phyloP scores from a whole-genome alignment of 1,140 invertebrate species.

The Ceratina calcarata region DNA sequence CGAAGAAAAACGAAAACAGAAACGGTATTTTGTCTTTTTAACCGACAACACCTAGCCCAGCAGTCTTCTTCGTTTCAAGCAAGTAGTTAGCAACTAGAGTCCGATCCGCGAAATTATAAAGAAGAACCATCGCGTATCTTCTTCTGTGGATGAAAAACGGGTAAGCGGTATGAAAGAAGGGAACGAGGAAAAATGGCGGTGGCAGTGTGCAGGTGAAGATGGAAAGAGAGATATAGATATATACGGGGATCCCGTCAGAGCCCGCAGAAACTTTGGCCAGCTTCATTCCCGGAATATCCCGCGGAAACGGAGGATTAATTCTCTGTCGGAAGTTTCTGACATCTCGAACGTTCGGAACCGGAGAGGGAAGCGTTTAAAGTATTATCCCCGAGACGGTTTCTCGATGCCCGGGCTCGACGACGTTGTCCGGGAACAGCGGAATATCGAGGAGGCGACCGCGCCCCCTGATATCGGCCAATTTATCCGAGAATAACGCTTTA shows the following conservation, averaged over 20 bases:
- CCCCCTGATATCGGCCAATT: conserved; percentile 56
- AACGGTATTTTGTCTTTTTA: conserved; percentile 23
- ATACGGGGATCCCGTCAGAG: conserved; percentile 60
- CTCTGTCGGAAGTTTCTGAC: conserved; percentile 69
- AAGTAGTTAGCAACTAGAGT: not conserved
- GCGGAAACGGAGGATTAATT: conserved; percentile 73
- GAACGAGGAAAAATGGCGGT: conserved; percentile 22
- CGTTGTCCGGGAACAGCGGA: conserved; percentile 44
- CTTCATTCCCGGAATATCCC: conserved; percentile 72
- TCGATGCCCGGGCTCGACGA: conserved; percentile 58
- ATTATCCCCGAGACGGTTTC: conserved; percentile 67
- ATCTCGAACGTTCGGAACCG: conserved; percentile 56
- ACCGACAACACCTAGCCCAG: conserved; percentile 1
- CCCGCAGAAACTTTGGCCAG: conserved; percentile 70
- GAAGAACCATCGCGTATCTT: conserved; percentile 5
- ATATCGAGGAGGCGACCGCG: conserved; percentile 51
- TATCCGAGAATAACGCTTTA: conserved; percentile 50
- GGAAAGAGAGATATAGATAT: conserved; percentile 9
- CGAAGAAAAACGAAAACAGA: not conserved
- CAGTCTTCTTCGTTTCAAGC: conserved; percentile 18
- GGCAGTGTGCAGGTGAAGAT: conserved; percentile 16
- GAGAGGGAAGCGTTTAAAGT: conserved; percentile 68
- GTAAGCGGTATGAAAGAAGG: conserved; percentile 1
- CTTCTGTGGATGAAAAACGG: conserved; percentile 28
- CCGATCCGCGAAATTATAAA: not conserved